Conservation (phyloP, 2,113 vertebrate genomes). For the Varanus salvator region DNA sequence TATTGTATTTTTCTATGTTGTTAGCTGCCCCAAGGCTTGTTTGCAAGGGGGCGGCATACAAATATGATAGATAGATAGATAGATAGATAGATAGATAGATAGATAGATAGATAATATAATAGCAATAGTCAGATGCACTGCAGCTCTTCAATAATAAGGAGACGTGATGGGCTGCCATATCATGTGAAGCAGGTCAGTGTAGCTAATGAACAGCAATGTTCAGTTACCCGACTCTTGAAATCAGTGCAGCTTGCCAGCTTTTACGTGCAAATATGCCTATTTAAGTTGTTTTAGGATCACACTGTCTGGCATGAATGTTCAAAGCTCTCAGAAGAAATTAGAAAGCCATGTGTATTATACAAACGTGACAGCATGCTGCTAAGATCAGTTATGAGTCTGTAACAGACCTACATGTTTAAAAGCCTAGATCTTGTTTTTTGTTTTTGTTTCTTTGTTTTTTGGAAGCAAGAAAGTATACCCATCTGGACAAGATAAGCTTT, state of each 20-base stretch:
- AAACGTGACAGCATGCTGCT: neutral
- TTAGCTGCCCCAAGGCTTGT: too few relatives aligned
- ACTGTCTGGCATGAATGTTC: neutral
- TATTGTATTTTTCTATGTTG: too few relatives aligned
- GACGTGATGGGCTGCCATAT: too few relatives aligned
- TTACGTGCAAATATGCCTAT: neutral
- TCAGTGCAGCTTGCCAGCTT: neutral
- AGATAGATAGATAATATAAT: too few relatives aligned
- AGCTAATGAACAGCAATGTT: neutral
- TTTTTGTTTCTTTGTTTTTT: too few relatives aligned
- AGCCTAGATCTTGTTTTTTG: neutral
- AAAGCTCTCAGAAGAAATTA: neutral
- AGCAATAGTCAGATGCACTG: too few relatives aligned
- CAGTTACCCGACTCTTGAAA: neutral
- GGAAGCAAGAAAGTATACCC: neutral
- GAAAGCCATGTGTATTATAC: neutral
- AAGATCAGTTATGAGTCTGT: neutral
- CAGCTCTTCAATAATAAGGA: too few relatives aligned
- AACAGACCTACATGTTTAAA: neutral
- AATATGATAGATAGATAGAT: too few relatives aligned
- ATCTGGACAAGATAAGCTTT: neutral
- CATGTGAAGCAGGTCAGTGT: too few relatives aligned
- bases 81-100: too few relatives aligned
- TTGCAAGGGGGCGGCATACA: too few relatives aligned
- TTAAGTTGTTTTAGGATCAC: neutral